Base-by-base conservation (phyloP, 2,113 vertebrate species). In the Sciurus niger region DNA sequence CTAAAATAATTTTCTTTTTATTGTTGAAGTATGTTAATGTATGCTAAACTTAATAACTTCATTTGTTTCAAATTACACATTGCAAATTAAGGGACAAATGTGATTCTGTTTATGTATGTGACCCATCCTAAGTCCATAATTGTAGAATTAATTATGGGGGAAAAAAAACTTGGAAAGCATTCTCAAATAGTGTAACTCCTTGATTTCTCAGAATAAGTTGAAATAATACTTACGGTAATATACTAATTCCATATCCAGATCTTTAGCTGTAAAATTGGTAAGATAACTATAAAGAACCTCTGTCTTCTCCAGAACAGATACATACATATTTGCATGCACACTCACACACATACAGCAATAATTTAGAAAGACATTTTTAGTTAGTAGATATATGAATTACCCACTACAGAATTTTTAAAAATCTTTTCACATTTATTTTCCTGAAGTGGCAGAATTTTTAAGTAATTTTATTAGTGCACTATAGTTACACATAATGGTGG, bases 241-340 rank as follows among this genome's bases (percentile, higher is more conserved):
- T 2, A 14, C 0, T 46, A 20, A 3, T 17, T 37, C 16, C 4
- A 14, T 51, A 14, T 90, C 25, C 60, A n/a, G 20, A 72, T 55
- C 2, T 17, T 58, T 72, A 40, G 58, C 78, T 6, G 28, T 79
- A 34, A 43, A 76, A 43, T 10, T 74, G 16, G 4, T 48, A 3
- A 40, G n/a, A 0, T 24, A 55, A 79, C 10, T 24, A 14, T 11
- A 73, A 1, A 24, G 28, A 55, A 40, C 94, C 2, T 46, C 58
- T 14, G 8, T 87, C 4, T 77, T 30, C 9, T 72, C 22, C 22
- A 30, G 1, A 70, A 17, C 4, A 53, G 4, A 67, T 2, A 37
- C 2, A 48, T 4, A 1, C 4, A 0, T 3, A 40, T 11, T 11
- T 1, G 37, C 6, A 40, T 13, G 60, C 1, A 74, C 37, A 30